Evolutionary conservation across 2,113 vertebrate genomes (phyloP).

Genomic region (Antennarius striatus): DNA sequence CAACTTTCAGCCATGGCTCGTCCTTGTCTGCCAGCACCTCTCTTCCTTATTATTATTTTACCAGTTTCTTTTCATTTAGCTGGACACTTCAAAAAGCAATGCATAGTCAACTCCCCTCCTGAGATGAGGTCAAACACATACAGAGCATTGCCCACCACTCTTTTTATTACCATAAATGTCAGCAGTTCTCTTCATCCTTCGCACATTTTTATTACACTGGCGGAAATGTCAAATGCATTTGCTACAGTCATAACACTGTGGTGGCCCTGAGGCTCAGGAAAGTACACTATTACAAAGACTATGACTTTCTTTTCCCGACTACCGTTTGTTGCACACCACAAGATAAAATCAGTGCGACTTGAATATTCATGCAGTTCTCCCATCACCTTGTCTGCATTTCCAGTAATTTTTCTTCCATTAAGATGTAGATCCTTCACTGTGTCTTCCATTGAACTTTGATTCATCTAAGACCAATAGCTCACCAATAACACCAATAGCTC

Average conservation of each 20-base stretch:
- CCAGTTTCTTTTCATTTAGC: slow-evolving; percentile 70
- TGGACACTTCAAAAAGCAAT: slow-evolving; percentile 77
- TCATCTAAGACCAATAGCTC: no score
- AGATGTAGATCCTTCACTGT: no score
- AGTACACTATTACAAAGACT: slow-evolving; percentile 14
- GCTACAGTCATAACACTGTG: slow-evolving; percentile 60
- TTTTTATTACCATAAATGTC: slow-evolving; percentile 85
- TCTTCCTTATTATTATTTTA: slow-evolving; percentile 63
- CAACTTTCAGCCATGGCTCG: slow-evolving; percentile 36
- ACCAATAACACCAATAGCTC: no score
- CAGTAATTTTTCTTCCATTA: no score
- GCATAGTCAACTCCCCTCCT: slow-evolving; percentile 75
- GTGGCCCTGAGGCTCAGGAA: slow-evolving; percentile 31
- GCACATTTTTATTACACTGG: slow-evolving; percentile 68
- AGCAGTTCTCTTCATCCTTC: slow-evolving; percentile 77
- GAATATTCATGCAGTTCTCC: slow-evolving; percentile 14
- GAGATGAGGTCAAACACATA: slow-evolving; percentile 78
- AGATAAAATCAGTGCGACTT: neutral
- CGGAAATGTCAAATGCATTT: slow-evolving; percentile 80
- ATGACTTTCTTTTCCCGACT: neutral
- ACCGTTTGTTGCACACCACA: slow-evolving; percentile 9
- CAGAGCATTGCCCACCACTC: slow-evolving; percentile 51
- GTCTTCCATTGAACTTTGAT: no score
- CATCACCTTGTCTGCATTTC: no score
- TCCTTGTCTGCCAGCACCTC: slow-evolving; percentile 24